A percentile compares a stretch with the other conserved stretches of the same genome.
phyloP scores from a whole-genome alignment of 2,113 vertebrate species.

The Brachypodius melanocephalos region DNA sequence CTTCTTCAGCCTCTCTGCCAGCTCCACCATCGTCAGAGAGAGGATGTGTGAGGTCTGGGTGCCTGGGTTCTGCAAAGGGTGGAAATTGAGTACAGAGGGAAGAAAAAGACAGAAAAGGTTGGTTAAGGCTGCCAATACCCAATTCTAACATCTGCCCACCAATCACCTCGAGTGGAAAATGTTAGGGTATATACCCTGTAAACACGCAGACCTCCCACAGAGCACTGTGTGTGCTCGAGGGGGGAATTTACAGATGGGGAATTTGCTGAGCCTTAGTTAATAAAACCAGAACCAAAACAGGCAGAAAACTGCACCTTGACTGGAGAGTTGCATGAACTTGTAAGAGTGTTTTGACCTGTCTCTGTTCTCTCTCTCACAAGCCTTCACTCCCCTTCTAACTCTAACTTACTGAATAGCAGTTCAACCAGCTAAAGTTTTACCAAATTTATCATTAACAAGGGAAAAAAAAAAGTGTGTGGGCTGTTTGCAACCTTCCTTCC shows the following conservation, averaged over 20 bases:
- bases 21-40: slow-evolving; percentile 66
- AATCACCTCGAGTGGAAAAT: not conserved
- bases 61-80: slow-evolving; percentile 40
- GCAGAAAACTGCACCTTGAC: not conserved
- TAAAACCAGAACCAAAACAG: not conserved
- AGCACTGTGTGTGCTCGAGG: not conserved
- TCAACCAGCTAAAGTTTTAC: not conserved
- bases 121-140: not conserved
- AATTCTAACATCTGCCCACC: not conserved
- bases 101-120: not conserved
- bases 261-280: not conserved
- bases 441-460: not conserved
- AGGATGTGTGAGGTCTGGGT: slow-evolving; percentile 53
- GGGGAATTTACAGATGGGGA: not conserved
- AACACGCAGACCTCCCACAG: not conserved
- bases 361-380: not conserved
- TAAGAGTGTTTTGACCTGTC: not conserved
- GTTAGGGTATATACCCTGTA: not conserved
- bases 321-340: not conserved
- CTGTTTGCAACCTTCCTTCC: not conserved
- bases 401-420: not conserved
- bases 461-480: rapidly evolving
- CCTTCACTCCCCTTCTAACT: not conserved
- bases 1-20: slow-evolving; percentile 69
- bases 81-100: not conserved